A percentile compares a stretch with the other conserved stretches of the same genome.
phyloP scores from a whole-genome alignment of 2,797 vertebrate genomes.

The Bradypus variegatus region DNA sequence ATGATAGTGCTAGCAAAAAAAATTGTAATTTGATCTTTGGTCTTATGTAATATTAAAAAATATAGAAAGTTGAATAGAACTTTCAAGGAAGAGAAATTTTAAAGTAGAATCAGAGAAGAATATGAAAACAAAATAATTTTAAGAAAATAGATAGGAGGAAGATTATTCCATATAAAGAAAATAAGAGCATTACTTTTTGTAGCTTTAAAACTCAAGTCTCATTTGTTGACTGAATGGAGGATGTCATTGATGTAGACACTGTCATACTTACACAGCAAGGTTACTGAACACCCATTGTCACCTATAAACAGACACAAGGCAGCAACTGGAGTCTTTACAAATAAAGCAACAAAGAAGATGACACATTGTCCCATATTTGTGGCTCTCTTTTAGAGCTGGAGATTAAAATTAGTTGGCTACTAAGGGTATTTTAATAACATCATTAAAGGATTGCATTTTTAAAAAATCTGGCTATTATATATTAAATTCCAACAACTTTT shows the following conservation, averaged over 20 bases:
- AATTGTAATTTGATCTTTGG: neutral
- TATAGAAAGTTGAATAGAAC: neutral
- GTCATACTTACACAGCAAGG: neutral
- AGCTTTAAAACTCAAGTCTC: neutral
- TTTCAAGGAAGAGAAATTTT: neutral
- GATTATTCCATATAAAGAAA: neutral
- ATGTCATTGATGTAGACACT: fast-evolving
- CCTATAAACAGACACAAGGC: too few species aligned
- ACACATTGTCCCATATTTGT: neutral
- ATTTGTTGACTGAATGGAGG: neutral
- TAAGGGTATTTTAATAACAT: neutral
- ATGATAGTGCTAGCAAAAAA: neutral
- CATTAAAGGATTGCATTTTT: neutral
- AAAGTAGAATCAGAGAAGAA: neutral
- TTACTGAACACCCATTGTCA: fast-evolving
- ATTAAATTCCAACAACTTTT: neutral
- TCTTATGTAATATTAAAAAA: neutral
- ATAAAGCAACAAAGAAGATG: neutral
- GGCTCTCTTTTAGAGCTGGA: neutral
- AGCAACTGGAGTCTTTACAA: neutral
- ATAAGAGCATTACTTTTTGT: neutral
- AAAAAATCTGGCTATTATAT: neutral
- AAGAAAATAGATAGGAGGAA: neutral
- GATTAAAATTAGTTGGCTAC: neutral
- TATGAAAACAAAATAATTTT: neutral